Base-by-base conservation (phyloP, 2,888 invertebrate species). In the Campaea margaritaria region DNA sequence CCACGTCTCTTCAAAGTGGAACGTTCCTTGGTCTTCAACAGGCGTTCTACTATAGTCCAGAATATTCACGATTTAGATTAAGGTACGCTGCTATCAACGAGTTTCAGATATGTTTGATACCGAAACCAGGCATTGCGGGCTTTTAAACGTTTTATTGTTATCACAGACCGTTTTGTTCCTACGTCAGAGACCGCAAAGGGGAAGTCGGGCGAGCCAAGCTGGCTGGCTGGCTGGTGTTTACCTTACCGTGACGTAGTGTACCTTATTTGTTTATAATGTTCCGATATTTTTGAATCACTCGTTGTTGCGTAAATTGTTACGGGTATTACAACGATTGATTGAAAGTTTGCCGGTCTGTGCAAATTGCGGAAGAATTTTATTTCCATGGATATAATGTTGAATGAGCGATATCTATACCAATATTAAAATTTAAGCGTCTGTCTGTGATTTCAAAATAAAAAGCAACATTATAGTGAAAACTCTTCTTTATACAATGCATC, bases 91-190 rank as follows among this genome's bases (percentile, higher is more conserved):
- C 65, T 62, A 42, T 64, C 66, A 62, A 53, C 54, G 43, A 53
- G 38, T 70, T 54, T 67, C 59, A 49, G 60, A 67, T 59, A 68
- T 73, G 70, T 79, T 78, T 79, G 77, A 50, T 57, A 57, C n/a
- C 50, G 43, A 48, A 44, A 42, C 9, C 46, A 50, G 51, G 58
- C 50, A 60, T 61, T 44, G 58, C 66, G 48, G 76, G 74, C 75
- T 82, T 85, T 79, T 85, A 86, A 85, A 78, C 70, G 68, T 58
- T 64, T 55, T 57, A 45, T 53, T 72, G 76, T 78, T 81, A 82
- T 82, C 82, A 72, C 45, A 64, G 48, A 57, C 67, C 58, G 56
- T 57, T 67, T 58, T 60, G 51, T 55, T 61, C 57, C 65, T 72
- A 72, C 81, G 81, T 81, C 82, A 76, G 49, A 63, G 53, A 57